phyloP scores from a whole-genome alignment of 2,888 invertebrate genomes.

The Dynastes hyllus region DNA sequence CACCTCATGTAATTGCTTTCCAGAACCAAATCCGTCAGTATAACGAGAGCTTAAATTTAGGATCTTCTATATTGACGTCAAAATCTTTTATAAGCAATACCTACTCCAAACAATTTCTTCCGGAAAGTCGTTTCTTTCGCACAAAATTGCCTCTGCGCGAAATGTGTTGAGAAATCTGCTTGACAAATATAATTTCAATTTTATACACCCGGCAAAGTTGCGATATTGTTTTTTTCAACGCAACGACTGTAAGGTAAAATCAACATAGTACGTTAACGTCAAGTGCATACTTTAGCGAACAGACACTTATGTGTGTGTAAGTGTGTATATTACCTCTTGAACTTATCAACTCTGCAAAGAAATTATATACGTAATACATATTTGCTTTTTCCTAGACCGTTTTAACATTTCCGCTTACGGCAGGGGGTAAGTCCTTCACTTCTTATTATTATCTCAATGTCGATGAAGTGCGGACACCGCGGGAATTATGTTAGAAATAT shows the following conservation, averaged over 20 bases:
- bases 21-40: too few relatives aligned
- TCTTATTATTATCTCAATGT: slow-evolving; percentile 13
- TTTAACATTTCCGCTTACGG: slow-evolving; percentile 11
- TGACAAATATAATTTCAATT: slow-evolving; percentile 9
- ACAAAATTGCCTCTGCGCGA: neutral
- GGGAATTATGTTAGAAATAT: slow-evolving; percentile 2
- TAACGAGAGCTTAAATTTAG: too few relatives aligned
- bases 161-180: neutral
- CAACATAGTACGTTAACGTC: slow-evolving; percentile 10
- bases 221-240: neutral
- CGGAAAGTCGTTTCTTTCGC: too few relatives aligned
- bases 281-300: neutral
- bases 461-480: neutral
- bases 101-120: too few relatives aligned
- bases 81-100: too few relatives aligned
- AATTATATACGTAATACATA: slow-evolving; percentile 8
- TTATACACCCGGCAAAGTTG: neutral
- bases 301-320: too few relatives aligned
- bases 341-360: slow-evolving; percentile 4
- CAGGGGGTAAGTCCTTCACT: neutral
- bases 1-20: too few relatives aligned
- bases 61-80: too few relatives aligned
- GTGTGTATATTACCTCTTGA: too few relatives aligned
- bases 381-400: slow-evolving; percentile 1
- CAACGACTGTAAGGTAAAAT: neutral